These are phyloP conservation scores for Calliopsis andreniformis DNA, from an alignment of 1,140 invertebrate genomes.

Conservation along the genomic window DNA sequence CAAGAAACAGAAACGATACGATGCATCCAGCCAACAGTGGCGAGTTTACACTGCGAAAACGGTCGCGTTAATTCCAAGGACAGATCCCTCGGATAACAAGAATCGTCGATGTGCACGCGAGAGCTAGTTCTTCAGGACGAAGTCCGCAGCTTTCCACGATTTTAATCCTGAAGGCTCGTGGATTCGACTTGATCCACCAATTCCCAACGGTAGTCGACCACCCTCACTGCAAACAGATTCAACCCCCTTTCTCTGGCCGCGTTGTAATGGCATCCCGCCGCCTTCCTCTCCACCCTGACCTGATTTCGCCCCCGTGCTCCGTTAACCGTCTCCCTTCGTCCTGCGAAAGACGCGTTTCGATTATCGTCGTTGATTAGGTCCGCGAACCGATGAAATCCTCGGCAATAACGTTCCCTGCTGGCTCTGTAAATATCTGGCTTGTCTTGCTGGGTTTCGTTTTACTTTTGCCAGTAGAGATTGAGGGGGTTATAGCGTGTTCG, in stretches of 20 bases:
- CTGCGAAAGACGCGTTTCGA: not conserved
- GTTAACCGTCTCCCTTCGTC: no score
- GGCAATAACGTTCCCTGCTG: not conserved
- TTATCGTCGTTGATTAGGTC: not conserved
- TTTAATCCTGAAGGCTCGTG: slow-evolving; percentile 25
- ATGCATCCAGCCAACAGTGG: slow-evolving; percentile 33
- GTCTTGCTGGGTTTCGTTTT: not conserved
- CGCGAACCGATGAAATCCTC: not conserved
- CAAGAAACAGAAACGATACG: slow-evolving; percentile 29
- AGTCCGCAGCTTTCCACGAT: slow-evolving; percentile 23
- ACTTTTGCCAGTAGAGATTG: not conserved
- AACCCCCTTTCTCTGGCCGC: not conserved
- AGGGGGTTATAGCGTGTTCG: no score
- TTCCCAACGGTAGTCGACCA: slow-evolving; percentile 16
- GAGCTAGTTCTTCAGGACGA: slow-evolving; percentile 32
- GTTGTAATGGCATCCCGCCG: not conserved
- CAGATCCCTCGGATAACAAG: slow-evolving; percentile 43
- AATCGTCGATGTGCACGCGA: slow-evolving; percentile 34
- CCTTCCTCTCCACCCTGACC: not conserved
- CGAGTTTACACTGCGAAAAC: slow-evolving; percentile 39
- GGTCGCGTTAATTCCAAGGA: slow-evolving; percentile 36
- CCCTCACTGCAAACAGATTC: slow-evolving; percentile 38
- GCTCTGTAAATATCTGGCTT: not conserved
- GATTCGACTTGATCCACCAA: slow-evolving; percentile 44
- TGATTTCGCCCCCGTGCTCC: not conserved